Base-by-base conservation (phyloP, 2,888 invertebrate species). In the Phortica magna region DNA sequence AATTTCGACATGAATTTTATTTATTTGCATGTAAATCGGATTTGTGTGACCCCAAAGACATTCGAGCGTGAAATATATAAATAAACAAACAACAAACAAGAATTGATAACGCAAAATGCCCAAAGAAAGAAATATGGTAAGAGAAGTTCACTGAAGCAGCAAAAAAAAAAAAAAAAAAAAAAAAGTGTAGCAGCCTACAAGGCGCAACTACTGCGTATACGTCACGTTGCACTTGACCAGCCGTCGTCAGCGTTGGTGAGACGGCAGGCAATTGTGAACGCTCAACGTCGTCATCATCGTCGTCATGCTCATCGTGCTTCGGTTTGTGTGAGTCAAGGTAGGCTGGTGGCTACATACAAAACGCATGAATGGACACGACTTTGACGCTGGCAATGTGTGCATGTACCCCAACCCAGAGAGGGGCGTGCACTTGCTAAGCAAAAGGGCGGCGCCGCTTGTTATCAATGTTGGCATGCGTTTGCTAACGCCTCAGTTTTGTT, bases 1-100 rank as follows among this genome's bases (percentile, higher is more conserved):
- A 83, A 82, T 82, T 88, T 89, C 83, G 84, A 86, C 88, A 88
- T 86, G 82, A 89, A 85, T 88, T 87, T 89, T 89, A 89, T 90
- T 89, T 90, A 90, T 90, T 89, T 86, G 86, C 90, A 90, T 90
- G 87, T 87, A 87, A 89, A 90, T 88, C 87, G 87, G 87, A 89
- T 90, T 88, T 89, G 85, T 84, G 83, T 83, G 84, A 87, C 85
- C 88, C 82, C 84, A 89, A 89, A 84, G 86, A 88, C 81, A 77
- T 76, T 82, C 84, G 79, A 83, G 84, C 86, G 82, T 85, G 77
- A 85, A 87, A 84, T 87, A 84, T 86, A 80, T 70, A 78, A 80
- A 80, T 77, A 80, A 81, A 81, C 79, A 82, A 80, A 73, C 81
- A 78, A 73, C 48, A 72, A 41, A n/a, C 48, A 17, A 12, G 14